These are phyloP conservation scores for Papilio protenor DNA, from an alignment of 2,888 invertebrate species.

Conservation along the genomic window DNA sequence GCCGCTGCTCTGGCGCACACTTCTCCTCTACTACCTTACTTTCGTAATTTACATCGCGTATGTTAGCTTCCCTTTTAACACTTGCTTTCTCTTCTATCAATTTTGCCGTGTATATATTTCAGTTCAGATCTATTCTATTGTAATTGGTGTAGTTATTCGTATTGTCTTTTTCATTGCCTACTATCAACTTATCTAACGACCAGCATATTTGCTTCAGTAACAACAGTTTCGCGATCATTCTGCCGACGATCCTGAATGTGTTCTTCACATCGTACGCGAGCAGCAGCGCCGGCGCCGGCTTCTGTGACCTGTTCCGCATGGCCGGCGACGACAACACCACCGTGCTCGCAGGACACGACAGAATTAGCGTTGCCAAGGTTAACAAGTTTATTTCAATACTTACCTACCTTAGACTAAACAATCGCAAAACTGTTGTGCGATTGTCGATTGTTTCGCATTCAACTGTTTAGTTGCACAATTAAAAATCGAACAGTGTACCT, in stretches of 20 bases:
- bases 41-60: constrained; percentile 88
- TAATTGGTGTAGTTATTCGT: background rate
- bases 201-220: constrained; percentile 62
- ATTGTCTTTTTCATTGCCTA: background rate
- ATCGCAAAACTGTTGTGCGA: no score
- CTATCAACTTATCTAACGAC: background rate
- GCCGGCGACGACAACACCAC: constrained; percentile 52
- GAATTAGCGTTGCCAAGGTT: constrained; percentile 44
- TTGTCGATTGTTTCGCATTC: no score
- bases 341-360: constrained; percentile 47
- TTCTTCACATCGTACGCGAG: constrained; percentile 76
- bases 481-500: no score
- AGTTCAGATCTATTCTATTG: no score
- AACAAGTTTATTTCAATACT: background rate
- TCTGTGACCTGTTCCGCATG: constrained; percentile 65
- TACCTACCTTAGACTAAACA: no score
- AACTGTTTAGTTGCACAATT: no score
- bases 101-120: no score
- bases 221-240: constrained; percentile 83
- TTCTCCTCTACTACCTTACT: constrained; percentile 84
- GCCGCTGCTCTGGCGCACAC: constrained; percentile 80
- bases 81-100: background rate
- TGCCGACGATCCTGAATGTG: constrained; percentile 83
- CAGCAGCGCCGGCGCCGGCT: constrained; percentile 60
- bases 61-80: constrained; percentile 52